Percentiles rank a stretch among this genome's conserved stretches.
Evolutionary conservation across 2,113 vertebrate species (phyloP).

Genomic region (Peucedramus taeniatus): DNA sequence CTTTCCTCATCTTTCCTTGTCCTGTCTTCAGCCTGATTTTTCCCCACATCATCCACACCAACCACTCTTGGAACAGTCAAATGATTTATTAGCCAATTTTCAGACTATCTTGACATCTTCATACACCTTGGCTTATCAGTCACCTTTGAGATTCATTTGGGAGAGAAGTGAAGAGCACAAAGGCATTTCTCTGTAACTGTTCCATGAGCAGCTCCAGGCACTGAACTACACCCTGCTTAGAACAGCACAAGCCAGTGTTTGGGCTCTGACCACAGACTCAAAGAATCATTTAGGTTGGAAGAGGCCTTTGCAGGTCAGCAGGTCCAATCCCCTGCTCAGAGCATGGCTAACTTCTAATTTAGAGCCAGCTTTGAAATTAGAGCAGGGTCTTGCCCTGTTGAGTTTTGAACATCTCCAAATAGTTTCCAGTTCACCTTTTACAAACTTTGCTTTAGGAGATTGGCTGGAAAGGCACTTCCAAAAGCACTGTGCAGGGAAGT

Average conservation of each 20-base stretch:
- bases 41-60: neutral
- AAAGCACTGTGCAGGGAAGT: neutral
- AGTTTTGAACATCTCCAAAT: neutral
- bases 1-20: neutral
- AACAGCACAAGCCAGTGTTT: neutral
- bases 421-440: neutral
- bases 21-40: neutral
- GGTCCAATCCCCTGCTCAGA: neutral
- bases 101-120: neutral
- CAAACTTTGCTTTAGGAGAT: neutral
- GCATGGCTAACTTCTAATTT: neutral
- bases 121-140: neutral
- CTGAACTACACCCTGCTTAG: accelerated
- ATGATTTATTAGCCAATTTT: neutral
- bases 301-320: neutral
- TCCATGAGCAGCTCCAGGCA: neutral
- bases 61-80: neutral
- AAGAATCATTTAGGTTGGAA: neutral
- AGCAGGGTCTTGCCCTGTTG: neutral
- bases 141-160: neutral
- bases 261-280: neutral
- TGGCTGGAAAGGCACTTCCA: neutral
- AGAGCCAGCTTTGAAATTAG: neutral
- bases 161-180: neutral
- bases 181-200: neutral